These are phyloP conservation scores for Cichlasoma orientale DNA, from an alignment of 2,797 vertebrate genomes.

Conservation along the genomic window DNA sequence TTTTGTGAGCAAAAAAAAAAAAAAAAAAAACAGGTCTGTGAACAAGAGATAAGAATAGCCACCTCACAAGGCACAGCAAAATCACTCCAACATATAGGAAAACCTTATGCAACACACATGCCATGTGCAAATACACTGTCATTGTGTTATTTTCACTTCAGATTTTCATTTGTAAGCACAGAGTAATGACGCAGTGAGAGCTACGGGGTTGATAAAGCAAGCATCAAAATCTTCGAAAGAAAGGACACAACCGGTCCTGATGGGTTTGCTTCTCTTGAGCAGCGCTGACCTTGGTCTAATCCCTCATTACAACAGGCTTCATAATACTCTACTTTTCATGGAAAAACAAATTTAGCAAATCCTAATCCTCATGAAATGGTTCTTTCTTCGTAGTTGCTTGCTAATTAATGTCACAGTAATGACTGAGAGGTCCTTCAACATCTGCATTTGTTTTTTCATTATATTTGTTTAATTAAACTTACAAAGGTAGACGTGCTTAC, in stretches of 20 bases:
- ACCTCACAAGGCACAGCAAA: slow-evolving; percentile 52
- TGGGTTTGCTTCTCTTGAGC: slow-evolving; percentile 56
- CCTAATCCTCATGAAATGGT: slow-evolving; percentile 56
- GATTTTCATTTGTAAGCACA: slow-evolving; percentile 30
- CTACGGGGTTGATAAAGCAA: slow-evolving; percentile 28
- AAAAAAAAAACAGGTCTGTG: slow-evolving; percentile 66
- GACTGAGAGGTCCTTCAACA: slow-evolving; percentile 59
- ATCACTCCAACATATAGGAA: slow-evolving; percentile 51
- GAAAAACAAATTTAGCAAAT: slow-evolving; percentile 69
- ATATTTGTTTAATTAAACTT: slow-evolving; percentile 37
- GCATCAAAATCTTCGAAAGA: slow-evolving; percentile 34
- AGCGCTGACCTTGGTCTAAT: slow-evolving; percentile 82
- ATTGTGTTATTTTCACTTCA: slow-evolving; percentile 26
- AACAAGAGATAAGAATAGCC: slow-evolving; percentile 72
- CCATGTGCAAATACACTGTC: slow-evolving; percentile 14
- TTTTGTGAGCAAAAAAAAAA: slow-evolving; percentile 34
- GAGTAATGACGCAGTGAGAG: slow-evolving; percentile 24
- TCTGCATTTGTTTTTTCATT: slow-evolving; percentile 44
- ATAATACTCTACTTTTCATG: slow-evolving; percentile 59
- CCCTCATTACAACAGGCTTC: slow-evolving; percentile 69
- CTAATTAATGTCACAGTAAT: slow-evolving; percentile 66
- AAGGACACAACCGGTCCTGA: slow-evolving; percentile 44
- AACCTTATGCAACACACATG: slow-evolving; percentile 11
- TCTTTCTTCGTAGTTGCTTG: slow-evolving; percentile 44
- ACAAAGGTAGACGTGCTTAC: slow-evolving; percentile 14